These are phyloP conservation scores for Archocentrus centrarchus DNA, from an alignment of 2,113 vertebrate genomes.

Conservation along the genomic window DNA sequence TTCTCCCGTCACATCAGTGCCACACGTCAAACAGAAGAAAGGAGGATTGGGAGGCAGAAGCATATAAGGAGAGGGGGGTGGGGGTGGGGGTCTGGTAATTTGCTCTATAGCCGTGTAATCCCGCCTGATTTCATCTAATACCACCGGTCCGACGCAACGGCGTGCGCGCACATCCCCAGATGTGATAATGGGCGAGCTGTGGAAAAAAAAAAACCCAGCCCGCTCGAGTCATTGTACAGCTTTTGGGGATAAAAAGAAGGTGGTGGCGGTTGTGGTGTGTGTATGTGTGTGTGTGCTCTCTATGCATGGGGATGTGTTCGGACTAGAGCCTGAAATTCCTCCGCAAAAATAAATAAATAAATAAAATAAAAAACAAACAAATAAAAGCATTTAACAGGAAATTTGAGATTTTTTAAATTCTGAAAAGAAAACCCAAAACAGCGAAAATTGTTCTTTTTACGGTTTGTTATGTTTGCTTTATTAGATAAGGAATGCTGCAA, in stretches of 20 bases:
- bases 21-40: not conserved
- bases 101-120: conserved; percentile 93
- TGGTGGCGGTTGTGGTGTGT: conserved; percentile 63
- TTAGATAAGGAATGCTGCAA: not conserved
- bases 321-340: conserved; percentile 83
- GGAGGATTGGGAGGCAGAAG: not conserved
- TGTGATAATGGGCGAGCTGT: conserved; percentile 95
- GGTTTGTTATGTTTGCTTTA: not conserved
- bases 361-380: not conserved
- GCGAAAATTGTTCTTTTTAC: not conserved
- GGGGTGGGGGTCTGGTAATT: conserved; percentile 84
- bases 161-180: conserved; percentile 95
- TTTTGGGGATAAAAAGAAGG: not conserved
- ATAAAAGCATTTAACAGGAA: conserved; percentile 86
- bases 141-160: conserved; percentile 86
- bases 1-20: not conserved
- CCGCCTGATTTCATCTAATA: conserved; percentile 98
- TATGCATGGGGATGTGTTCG: not conserved
- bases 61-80: conserved; percentile 54
- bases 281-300: not conserved
- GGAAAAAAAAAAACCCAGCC: conserved; percentile 14
- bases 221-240: too few species aligned
- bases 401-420: conserved; percentile 88
- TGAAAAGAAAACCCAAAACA: conserved; percentile 25
- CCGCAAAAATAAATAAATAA: conserved; percentile 74